phyloP scores from a whole-genome alignment of 2,888 invertebrate genomes.

The Cephus nigrinus region DNA sequence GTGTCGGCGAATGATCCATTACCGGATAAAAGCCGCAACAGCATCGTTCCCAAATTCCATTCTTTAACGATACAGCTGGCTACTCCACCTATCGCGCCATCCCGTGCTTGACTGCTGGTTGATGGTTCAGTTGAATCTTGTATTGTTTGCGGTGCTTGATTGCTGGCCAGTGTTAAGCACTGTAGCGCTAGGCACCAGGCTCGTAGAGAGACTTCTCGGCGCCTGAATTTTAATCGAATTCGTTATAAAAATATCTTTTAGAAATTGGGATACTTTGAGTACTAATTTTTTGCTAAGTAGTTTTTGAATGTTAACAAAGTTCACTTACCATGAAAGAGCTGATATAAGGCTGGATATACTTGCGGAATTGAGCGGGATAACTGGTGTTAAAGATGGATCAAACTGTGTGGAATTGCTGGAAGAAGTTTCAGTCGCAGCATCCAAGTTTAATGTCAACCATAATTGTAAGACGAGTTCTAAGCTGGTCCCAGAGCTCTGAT shows the following conservation, averaged over 20 bases:
- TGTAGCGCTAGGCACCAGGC: constrained; percentile 86
- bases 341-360: constrained; percentile 76
- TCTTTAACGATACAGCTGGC: constrained; percentile 75
- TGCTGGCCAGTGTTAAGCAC: constrained; percentile 79
- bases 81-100: constrained; percentile 69
- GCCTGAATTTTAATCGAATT: constrained; percentile 53
- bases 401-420: constrained; percentile 65
- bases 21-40: constrained; percentile 76
- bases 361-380: constrained; percentile 74
- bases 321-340: constrained; percentile 71
- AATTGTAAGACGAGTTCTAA: constrained; percentile 87
- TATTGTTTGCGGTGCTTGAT: constrained; percentile 66
- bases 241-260: not conserved
- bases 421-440: constrained; percentile 66
- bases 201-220: constrained; percentile 76
- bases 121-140: constrained; percentile 47
- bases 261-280: not conserved
- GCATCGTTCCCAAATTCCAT: constrained; percentile 75
- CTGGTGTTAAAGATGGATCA: constrained; percentile 71
- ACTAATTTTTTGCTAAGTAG: not conserved
- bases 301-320: not conserved
- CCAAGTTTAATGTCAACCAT: constrained; percentile 87
- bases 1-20: constrained; percentile 69
- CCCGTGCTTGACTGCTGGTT: constrained; percentile 50
- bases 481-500: constrained; percentile 77